Evolutionary conservation across 2,113 vertebrate species (phyloP).

Genomic region (Saguinus imperator): DNA sequence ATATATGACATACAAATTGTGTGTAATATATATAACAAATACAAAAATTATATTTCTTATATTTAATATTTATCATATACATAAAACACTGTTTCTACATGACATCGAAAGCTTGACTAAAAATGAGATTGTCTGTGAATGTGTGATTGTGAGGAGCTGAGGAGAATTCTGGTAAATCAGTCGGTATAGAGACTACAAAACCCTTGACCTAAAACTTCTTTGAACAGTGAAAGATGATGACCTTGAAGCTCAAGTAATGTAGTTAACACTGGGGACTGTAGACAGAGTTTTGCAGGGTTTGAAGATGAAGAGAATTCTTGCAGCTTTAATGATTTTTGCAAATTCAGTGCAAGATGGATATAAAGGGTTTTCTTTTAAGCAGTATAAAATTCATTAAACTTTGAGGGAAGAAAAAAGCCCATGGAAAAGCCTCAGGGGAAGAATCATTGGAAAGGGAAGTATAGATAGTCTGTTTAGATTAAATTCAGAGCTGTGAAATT

Average conservation of each 20-base stretch:
- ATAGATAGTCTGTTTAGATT: conserved; percentile 55
- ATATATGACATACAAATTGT: too few relatives aligned
- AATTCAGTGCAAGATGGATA: conserved; percentile 16
- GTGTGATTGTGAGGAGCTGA: not conserved
- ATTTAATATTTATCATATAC: not conserved
- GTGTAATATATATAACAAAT: too few relatives aligned
- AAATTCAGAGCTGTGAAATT: conserved; percentile 66
- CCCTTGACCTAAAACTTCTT: not conserved
- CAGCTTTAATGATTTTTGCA: conserved; percentile 56
- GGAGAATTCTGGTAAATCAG: not conserved
- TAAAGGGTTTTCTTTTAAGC: conserved; percentile 54
- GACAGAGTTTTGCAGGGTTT: conserved; percentile 34
- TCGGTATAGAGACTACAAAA: not conserved
- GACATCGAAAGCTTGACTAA: not conserved
- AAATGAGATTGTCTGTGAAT: not conserved
- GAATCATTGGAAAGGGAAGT: conserved; percentile 43
- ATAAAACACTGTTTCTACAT: not conserved
- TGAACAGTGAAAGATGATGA: not conserved
- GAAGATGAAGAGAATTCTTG: conserved; percentile 41
- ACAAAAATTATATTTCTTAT: too few relatives aligned
- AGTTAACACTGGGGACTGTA: not conserved
- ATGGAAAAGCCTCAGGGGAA: conserved; percentile 55
- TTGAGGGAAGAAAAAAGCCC: not conserved
- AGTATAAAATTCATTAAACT: conserved; percentile 63
- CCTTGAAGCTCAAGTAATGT: not conserved